These are phyloP conservation scores for Cyrtorhinus lividipennis DNA, from an alignment of 1,140 invertebrate species.

Conservation along the genomic window DNA sequence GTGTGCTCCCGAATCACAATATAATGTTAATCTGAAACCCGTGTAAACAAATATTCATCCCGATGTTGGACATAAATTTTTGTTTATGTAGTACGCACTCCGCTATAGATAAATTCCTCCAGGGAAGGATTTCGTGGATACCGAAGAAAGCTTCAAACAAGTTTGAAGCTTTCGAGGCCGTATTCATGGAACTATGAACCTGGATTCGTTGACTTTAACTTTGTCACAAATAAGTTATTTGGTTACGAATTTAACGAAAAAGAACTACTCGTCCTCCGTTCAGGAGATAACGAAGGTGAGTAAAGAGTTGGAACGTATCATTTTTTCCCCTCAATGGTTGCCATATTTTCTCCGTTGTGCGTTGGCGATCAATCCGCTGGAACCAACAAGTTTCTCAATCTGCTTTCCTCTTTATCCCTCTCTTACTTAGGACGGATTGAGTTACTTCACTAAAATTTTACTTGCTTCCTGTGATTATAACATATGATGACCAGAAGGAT, in stretches of 20 bases:
- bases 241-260: constrained; percentile 87
- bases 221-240: constrained; percentile 95
- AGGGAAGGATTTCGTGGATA: constrained; percentile 44
- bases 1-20: constrained; percentile 17
- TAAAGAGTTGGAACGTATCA: constrained; percentile 12
- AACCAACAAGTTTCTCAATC: too few relatives aligned
- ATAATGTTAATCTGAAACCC: constrained; percentile 28
- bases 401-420: too few relatives aligned
- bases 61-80: constrained; percentile 50
- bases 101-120: constrained; percentile 38
- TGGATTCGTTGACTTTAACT: constrained; percentile 93
- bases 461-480: too few relatives aligned
- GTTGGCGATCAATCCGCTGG: background rate
- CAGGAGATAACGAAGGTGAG: constrained; percentile 64
- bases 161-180: constrained; percentile 66
- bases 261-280: constrained; percentile 78
- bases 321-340: background rate
- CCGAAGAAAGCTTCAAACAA: constrained; percentile 66
- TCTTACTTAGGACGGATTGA: too few relatives aligned
- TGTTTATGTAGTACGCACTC: constrained; percentile 43
- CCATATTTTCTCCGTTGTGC: background rate
- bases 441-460: too few relatives aligned
- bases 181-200: constrained; percentile 96
- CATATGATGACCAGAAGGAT: too few relatives aligned
- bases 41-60: constrained; percentile 28